Conservation (phyloP, 2,113 vertebrate species). For the Oplegnathus fasciatus region DNA sequence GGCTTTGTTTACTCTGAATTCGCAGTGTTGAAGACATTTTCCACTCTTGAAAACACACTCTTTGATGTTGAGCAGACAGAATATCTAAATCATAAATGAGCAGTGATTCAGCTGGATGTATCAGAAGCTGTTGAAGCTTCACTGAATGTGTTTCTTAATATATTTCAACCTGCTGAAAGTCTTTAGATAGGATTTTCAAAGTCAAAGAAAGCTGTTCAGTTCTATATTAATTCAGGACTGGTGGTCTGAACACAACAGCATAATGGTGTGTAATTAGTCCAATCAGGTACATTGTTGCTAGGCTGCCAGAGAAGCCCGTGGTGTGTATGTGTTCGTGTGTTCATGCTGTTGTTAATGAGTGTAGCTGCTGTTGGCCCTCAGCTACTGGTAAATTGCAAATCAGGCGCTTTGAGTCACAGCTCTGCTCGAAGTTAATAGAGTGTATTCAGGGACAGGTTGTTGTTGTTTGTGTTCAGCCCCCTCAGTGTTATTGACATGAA, state of each 20-base stretch:
- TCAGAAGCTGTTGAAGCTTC: background rate
- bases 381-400: conserved; percentile 49
- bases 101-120: background rate
- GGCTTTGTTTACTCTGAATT: conserved; percentile 3
- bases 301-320: conserved; percentile 36
- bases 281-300: conserved; percentile 54
- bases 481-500: conserved; percentile 34
- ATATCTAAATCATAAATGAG: conserved; percentile 7
- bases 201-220: background rate
- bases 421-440: conserved; percentile 50
- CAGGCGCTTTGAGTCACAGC: conserved; percentile 45
- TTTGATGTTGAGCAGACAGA: background rate
- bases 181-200: conserved; percentile 3
- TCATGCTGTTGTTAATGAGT: conserved; percentile 15
- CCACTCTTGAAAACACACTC: background rate
- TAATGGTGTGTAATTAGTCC: conserved; percentile 53
- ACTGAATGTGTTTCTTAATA: background rate
- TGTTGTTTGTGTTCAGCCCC: conserved; percentile 36
- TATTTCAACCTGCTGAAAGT: background rate
- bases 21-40: background rate
- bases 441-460: conserved; percentile 51
- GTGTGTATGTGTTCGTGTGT: conserved; percentile 23
- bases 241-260: conserved; percentile 40
- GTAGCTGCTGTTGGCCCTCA: conserved; percentile 38
- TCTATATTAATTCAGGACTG: conserved; percentile 39